A percentile compares a stretch with the other conserved stretches of the same genome.
Evolutionary conservation across 37 sponge, comb jelly and placozoan genomes (phyloP).

Genomic region (Hexactinellida sp.): DNA sequence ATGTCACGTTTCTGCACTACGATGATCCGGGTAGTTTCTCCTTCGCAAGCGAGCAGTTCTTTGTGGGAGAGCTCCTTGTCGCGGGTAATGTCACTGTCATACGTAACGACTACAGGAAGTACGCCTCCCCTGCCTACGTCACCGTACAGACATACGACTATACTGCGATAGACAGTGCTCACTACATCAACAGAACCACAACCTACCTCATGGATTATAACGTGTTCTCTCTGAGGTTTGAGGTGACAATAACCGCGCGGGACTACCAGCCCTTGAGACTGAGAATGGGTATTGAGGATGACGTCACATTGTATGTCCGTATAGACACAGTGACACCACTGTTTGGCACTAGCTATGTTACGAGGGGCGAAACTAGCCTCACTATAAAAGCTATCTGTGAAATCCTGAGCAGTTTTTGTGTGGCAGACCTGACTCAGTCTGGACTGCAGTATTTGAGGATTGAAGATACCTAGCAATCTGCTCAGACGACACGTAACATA

Average conservation of each 20-base stretch:
- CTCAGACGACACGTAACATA: neutral
- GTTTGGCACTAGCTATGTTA: conserved; percentile 36
- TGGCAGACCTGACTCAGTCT: conserved; percentile 35
- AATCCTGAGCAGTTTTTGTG: conserved; percentile 51
- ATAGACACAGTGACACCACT: conserved; percentile 38
- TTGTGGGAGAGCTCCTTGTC: conserved; percentile 48
- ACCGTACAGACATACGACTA: conserved; percentile 47
- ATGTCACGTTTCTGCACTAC: conserved; percentile 45
- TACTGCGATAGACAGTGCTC: conserved; percentile 35
- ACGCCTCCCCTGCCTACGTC: conserved; percentile 54
- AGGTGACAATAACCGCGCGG: conserved; percentile 38
- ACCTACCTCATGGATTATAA: conserved; percentile 32
- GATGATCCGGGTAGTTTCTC: conserved; percentile 68
- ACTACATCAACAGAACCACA: conserved; percentile 41
- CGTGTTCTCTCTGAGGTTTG: conserved; percentile 28
- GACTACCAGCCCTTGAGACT: conserved; percentile 31
- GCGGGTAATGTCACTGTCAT: conserved; percentile 53
- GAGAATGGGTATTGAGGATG: conserved; percentile 57
- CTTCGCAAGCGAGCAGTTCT: conserved; percentile 39
- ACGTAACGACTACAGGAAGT: conserved; percentile 40
- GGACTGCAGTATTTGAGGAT: conserved; percentile 2
- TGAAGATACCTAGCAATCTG: neutral
- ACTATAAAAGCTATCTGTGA: conserved; percentile 67
- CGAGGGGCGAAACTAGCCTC: conserved; percentile 23
- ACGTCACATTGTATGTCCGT: conserved; percentile 39